These are phyloP conservation scores for Vanessa cardui DNA, from an alignment of 2,888 invertebrate species.

Conservation along the genomic window DNA sequence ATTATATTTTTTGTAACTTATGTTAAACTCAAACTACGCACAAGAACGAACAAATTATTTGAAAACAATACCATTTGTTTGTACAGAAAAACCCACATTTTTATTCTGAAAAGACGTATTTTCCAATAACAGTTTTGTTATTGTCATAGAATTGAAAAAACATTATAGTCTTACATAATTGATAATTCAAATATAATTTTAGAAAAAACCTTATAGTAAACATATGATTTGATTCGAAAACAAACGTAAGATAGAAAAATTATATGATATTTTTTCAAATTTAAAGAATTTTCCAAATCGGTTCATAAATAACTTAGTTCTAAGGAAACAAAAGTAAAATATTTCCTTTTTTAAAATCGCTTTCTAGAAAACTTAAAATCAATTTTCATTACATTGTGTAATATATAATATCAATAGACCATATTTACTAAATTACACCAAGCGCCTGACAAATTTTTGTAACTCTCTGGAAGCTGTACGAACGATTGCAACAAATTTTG, in stretches of 20 bases:
- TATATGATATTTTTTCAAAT: no score
- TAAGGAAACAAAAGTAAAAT: no score
- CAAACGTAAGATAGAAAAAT: no score
- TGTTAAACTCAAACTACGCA: background rate
- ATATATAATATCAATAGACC: no score
- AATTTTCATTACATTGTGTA: no score
- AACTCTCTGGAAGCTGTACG: background rate
- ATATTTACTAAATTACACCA: background rate
- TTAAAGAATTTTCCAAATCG: no score
- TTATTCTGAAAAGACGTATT: conserved; percentile 5
- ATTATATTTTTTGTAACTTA: background rate
- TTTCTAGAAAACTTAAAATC: no score
- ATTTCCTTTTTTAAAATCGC: no score
- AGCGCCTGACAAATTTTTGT: background rate
- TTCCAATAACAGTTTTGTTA: conserved; percentile 1
- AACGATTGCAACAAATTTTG: background rate
- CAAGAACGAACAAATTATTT: background rate
- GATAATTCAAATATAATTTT: no score
- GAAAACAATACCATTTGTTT: background rate
- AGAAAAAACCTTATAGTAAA: no score
- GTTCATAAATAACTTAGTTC: no score
- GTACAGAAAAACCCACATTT: conserved; percentile 8
- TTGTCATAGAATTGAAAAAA: background rate
- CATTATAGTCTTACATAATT: background rate
- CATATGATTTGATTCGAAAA: no score